Percentiles rank a stretch among this genome's conserved stretches.
Conservation (phyloP, 2,113 vertebrate genomes). For the Chascanopsetta lugubris region DNA sequence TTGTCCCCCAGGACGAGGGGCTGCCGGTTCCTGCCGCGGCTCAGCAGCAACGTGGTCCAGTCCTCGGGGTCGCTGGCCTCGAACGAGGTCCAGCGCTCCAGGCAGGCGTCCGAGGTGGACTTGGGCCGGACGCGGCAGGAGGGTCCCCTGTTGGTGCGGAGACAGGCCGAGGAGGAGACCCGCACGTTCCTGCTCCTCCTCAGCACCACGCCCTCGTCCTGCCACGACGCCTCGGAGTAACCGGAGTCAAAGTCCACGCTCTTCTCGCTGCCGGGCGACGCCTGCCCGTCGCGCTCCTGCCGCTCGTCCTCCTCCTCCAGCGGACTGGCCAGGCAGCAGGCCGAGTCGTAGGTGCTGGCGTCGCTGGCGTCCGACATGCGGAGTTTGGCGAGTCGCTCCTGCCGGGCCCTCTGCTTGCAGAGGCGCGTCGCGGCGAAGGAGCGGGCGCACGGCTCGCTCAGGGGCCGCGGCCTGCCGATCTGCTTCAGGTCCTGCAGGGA, state of each 20-base stretch:
- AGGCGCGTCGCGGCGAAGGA: constrained; percentile 64
- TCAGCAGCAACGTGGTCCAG: constrained; percentile 92
- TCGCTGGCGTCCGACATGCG: constrained; percentile 82
- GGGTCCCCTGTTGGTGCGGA: constrained; percentile 77
- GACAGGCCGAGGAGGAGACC: constrained; percentile 83
- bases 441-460: constrained; percentile 65
- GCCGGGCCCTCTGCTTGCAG: constrained; percentile 70
- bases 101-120: constrained; percentile 92
- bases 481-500: constrained; percentile 81
- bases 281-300: constrained; percentile 57
- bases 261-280: constrained; percentile 85
- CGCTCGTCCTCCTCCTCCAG: constrained; percentile 83
- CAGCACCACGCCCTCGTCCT: constrained; percentile 86
- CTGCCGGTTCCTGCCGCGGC: constrained; percentile 92
- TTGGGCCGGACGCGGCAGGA: constrained; percentile 86
- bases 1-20: constrained; percentile 96
- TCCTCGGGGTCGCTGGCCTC: constrained; percentile 85
- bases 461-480: constrained; percentile 68
- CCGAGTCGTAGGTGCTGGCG: constrained; percentile 85
- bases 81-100: constrained; percentile 91
- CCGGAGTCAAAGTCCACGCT: constrained; percentile 93
- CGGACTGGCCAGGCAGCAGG: constrained; percentile 87
- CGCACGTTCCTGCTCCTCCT: constrained; percentile 79
- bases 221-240: constrained; percentile 92
- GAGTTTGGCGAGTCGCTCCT: constrained; percentile 72